Evolutionary conservation across 2,797 vertebrate genomes (phyloP), one percentile per base, ranked within the genome.

Genomic region (Lepidocolaptes lacrymiger): DNA sequence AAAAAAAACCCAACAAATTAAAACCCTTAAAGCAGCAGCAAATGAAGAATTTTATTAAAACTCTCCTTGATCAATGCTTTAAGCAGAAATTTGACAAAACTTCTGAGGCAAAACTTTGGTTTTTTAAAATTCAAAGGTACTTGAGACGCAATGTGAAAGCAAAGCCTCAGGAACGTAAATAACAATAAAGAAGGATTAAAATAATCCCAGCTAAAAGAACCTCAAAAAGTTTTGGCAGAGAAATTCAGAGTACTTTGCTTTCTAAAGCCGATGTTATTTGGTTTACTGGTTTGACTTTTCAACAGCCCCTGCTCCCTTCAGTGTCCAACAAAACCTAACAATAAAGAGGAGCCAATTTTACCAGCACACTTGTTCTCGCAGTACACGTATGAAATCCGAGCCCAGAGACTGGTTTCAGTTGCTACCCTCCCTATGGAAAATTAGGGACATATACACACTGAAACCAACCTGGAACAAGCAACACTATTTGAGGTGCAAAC

Each of bases 1-100:
- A 59, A 39, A 19, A 23, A 48, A 12, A 2, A 0, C 1, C 7
- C 14, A 49, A 6, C 6, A 73, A 62, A 36, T 15, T 19, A 39
- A 82, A 83, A 24, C 8, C 20, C 77, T 32, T 3, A 5, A 81
- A 88, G 30, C 7, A 78, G 12, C 24, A 88, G 11, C 11, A 85
- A 68, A 62, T 19, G 1, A 90, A 43, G 15, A 88, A 68, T 9
- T 28, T 28, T 14, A 52, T 41, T 84, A 39, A 74, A 88, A 39
- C 2, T 8, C 10, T 22, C 12, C 5, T 7, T 15, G 17, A 13
- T 43, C 28, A 75, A 39, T 36, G 21, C 7, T 61, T 67, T 72
- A 39, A 63, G 34, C 4, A 63, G 39, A 78, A 75, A 78, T 52
- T 44, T 68, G 22, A 44, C 12, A 77, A 4, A 81, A 58, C 7